A percentile compares a stretch with the other conserved stretches of the same genome.
phyloP scores from a whole-genome alignment of 2,797 vertebrate species.

The Valencia hispanica region DNA sequence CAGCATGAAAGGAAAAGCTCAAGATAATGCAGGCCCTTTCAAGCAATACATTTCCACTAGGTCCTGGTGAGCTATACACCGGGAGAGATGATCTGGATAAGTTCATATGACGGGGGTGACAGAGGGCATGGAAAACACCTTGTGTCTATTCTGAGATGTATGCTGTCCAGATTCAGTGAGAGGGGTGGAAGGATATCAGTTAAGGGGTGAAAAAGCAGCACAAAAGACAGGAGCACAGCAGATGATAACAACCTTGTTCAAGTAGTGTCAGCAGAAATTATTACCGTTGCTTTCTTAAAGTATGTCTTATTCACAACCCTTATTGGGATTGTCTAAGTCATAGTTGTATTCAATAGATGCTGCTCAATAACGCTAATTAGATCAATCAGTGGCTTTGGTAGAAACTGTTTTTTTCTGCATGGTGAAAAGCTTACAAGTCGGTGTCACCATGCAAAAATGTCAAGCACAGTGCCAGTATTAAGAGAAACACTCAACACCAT shows the following conservation, averaged over 20 bases:
- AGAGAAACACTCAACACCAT: neutral
- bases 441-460: neutral
- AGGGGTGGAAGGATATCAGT: neutral
- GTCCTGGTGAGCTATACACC: constrained; percentile 3
- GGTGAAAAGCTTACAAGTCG: neutral
- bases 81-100: constrained; percentile 20
- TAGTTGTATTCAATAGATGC: neutral
- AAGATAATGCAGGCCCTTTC: constrained; percentile 30
- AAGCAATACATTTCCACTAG: constrained; percentile 19
- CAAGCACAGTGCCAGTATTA: neutral
- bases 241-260: neutral
- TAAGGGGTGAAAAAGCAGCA: neutral
- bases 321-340: neutral
- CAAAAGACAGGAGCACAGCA: neutral
- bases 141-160: constrained; percentile 5
- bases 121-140: constrained; percentile 1
- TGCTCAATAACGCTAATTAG: neutral
- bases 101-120: neutral
- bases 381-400: neutral
- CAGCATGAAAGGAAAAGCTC: constrained; percentile 53
- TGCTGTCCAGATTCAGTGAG: neutral
- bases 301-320: neutral
- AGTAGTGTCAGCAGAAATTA: neutral
- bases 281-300: neutral
- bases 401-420: neutral